Evolutionary conservation across 2,113 vertebrate genomes (phyloP).

Genomic region (Aspidoscelis tigris): DNA sequence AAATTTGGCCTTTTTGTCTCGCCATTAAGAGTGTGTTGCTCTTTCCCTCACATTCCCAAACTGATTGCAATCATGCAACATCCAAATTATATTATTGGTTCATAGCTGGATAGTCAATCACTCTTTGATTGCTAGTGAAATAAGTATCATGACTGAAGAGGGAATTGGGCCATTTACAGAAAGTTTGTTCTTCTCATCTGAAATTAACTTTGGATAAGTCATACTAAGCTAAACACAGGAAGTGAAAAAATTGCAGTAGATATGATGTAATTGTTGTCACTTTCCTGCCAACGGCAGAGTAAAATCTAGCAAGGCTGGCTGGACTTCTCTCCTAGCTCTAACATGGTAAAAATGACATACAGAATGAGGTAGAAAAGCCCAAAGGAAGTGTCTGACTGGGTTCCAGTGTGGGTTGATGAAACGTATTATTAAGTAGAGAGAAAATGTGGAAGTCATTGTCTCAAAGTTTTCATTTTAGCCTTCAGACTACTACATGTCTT

Average conservation of each 20-base stretch:
- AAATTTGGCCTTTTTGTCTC: not conserved
- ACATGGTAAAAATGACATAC: not conserved
- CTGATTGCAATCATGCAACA: not conserved
- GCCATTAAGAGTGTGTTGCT: not conserved
- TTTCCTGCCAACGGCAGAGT: constrained; percentile 42
- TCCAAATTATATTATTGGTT: not conserved
- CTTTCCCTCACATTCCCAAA: not conserved
- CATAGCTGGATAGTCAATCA: not conserved
- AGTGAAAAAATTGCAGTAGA: constrained; percentile 36
- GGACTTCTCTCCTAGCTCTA: constrained; percentile 14
- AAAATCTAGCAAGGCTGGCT: constrained; percentile 44
- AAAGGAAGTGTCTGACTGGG: not conserved
- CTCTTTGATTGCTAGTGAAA: not conserved
- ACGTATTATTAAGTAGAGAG: not conserved
- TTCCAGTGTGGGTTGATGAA: not conserved
- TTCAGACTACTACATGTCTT: not conserved
- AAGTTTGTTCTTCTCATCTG: not conserved
- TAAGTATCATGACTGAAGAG: not conserved
- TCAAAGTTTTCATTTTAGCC: not conserved
- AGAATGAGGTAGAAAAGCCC: not conserved
- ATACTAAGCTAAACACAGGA: constrained; percentile 17
- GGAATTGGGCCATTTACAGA: not conserved
- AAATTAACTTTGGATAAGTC: not conserved
- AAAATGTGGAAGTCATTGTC: not conserved
- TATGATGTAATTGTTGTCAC: constrained; percentile 41